Evolutionary conservation across 2,113 vertebrate genomes (phyloP), one percentile per base, ranked within the genome.

Genomic region (Neotragus pygmaeus): DNA sequence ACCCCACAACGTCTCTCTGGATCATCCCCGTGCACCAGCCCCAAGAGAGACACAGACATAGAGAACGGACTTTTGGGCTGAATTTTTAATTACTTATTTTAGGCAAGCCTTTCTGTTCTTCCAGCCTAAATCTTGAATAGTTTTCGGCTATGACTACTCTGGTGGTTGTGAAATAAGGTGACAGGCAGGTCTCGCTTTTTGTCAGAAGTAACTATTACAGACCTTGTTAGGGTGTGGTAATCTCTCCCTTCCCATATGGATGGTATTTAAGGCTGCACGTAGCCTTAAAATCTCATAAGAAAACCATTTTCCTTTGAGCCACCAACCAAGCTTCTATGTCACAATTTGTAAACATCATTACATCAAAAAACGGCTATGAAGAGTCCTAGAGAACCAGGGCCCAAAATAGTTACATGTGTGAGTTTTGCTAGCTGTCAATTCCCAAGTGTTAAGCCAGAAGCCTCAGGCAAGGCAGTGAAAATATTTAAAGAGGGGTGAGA

Each of bases 321-420:
- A 16, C 55, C 64, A 91, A 60, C 53, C 58, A 94, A 75, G 23
- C 70, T 77, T 89, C n/a, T 80, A 33, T 77, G 64, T 82, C 86
- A 97, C 82, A 75, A 96, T 95, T 94, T 95, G 78, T 97, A 96
- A 96, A 90, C 84, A 96, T 96, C 85, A 85, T 90, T 87, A 86
- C 33, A 51, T 73, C 45, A 36, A 93, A 75, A 90, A 91, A 77
- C 30, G 30, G 64, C 58, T 81, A 27, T 55, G n/a, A 89, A 92
- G 86, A 87, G 45, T 83, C 78, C 62, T 70, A 83, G 89, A 88
- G 53, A 80, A 83, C 82, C 57, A 53, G 83, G 78, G 51, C 66
- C 87, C 73, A 80, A 96, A 93, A 53, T 30, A 77, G 57, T 88
- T 90, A 14, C 27, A 58, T 23, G n/a, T 89, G 86, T 87, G 64